Percentiles rank a stretch among this genome's conserved stretches.
phyloP scores from a whole-genome alignment of 2,113 vertebrate genomes.

The Sardina pilchardus region DNA sequence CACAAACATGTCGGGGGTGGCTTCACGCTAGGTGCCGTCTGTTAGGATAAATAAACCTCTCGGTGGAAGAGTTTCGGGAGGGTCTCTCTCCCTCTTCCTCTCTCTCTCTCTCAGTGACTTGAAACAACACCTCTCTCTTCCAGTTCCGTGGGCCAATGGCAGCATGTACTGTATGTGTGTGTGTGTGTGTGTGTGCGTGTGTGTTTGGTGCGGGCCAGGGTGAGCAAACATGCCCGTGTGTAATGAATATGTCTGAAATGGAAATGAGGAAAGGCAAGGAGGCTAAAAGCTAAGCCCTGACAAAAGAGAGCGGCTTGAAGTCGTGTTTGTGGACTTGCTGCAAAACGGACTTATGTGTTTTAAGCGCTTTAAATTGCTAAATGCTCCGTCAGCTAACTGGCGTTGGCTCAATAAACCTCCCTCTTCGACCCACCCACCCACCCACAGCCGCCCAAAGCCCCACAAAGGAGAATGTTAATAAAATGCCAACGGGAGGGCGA shows the following conservation, averaged over 20 bases:
- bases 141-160: not conserved
- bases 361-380: conserved; percentile 48
- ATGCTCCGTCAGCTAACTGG: conserved; percentile 58
- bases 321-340: conserved; percentile 26
- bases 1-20: conserved; percentile 54
- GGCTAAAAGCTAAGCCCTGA: conserved; percentile 11
- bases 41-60: conserved; percentile 40
- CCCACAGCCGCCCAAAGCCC: conserved; percentile 14
- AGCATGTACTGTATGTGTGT: not conserved
- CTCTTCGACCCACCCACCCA: not conserved
- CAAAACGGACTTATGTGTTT: conserved; percentile 53
- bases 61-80: conserved; percentile 3
- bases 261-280: conserved; percentile 51
- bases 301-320: conserved; percentile 15
- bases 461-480: conserved; percentile 55
- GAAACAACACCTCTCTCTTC: conserved; percentile 38
- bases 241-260: conserved; percentile 64
- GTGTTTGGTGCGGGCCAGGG: conserved; percentile 26
- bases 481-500: conserved; percentile 40
- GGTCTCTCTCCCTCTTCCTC: not conserved
- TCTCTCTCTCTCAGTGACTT: not conserved
- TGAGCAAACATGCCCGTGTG: conserved; percentile 33
- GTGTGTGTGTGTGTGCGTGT: not conserved
- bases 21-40: conserved; percentile 42
- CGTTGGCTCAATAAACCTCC: conserved; percentile 30